Conservation (phyloP, 2,113 vertebrate species). For the Peucedramus taeniatus region DNA sequence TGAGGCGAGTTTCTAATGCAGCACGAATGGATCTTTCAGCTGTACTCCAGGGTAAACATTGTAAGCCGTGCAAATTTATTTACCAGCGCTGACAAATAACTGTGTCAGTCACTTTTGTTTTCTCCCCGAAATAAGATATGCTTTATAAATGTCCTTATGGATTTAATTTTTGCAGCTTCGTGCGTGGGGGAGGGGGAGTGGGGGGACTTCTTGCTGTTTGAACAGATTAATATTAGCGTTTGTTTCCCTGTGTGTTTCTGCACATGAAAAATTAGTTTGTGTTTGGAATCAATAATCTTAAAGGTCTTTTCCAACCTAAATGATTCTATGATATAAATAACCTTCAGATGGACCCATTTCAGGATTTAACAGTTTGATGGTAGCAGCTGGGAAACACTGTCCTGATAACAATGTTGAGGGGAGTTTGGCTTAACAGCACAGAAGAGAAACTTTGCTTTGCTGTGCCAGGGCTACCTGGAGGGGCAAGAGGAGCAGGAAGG, state of each 20-base stretch:
- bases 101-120: conserved; percentile 46
- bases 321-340: background rate
- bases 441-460: background rate
- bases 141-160: conserved; percentile 7
- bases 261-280: background rate
- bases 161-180: conserved; percentile 45
- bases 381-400: background rate
- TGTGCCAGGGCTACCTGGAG: background rate
- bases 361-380: background rate
- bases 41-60: conserved; percentile 42
- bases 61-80: conserved; percentile 57
- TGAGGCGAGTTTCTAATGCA: conserved; percentile 53
- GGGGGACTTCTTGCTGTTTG: background rate
- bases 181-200: no score
- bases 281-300: background rate
- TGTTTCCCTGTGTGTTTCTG: background rate
- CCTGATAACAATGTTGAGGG: background rate
- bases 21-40: conserved; percentile 50
- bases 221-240: background rate
- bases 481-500: background rate
- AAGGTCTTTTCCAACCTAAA: background rate
- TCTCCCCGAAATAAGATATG: conserved; percentile 28
- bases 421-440: background rate
- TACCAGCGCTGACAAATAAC: conserved; percentile 59
- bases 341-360: background rate